Evolutionary conservation across 2,113 vertebrate genomes (phyloP).

Genomic region (Myotis lucifugus): DNA sequence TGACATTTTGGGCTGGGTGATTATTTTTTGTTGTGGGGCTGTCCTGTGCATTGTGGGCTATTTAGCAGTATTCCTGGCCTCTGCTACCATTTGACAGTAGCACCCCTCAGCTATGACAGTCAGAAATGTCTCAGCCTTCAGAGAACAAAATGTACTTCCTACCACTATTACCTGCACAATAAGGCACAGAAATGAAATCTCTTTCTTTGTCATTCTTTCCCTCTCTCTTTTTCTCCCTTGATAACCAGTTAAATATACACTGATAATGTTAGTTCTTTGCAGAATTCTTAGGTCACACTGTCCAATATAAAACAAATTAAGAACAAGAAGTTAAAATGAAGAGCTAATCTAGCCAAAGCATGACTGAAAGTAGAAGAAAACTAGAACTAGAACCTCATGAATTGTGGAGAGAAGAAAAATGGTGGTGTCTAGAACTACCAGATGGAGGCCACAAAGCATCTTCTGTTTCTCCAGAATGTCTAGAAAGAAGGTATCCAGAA

Average conservation of each 20-base stretch:
- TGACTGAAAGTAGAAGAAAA: slow-evolving; percentile 8
- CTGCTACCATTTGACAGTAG: background rate
- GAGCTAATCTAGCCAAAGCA: background rate
- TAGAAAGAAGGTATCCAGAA: background rate
- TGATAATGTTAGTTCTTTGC: background rate
- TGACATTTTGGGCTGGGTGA: background rate
- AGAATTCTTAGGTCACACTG: background rate
- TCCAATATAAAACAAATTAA: slow-evolving; percentile 1
- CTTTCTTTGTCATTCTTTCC: background rate
- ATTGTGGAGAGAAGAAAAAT: background rate
- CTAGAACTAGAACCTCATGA: background rate
- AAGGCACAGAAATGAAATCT: background rate
- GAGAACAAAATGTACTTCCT: background rate
- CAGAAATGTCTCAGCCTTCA: background rate
- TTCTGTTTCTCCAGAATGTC: background rate
- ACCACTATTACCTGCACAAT: background rate
- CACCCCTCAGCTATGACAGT: background rate
- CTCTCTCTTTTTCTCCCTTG: background rate
- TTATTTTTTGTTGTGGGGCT: background rate
- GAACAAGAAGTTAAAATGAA: background rate
- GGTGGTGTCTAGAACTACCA: background rate
- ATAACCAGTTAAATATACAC: background rate
- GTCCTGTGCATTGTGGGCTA: background rate
- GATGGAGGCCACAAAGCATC: background rate
- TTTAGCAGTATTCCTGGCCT: background rate